Conservation (phyloP, 2,888 invertebrate genomes). For the Perdita meconis region DNA sequence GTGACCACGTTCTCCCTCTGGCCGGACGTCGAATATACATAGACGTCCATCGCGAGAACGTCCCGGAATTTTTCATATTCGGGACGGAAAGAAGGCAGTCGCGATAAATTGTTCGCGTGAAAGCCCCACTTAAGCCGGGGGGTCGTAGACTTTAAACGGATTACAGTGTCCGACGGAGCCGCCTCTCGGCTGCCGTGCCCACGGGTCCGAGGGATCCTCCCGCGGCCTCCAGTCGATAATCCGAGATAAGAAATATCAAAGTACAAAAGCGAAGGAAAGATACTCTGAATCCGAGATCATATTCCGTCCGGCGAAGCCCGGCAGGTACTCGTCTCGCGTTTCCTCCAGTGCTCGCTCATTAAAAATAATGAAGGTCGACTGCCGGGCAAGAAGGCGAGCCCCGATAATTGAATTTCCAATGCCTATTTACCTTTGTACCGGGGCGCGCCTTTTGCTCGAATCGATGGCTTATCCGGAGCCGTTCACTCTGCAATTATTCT, state of each 20-base stretch:
- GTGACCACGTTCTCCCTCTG: no score
- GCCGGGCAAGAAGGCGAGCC: slow-evolving; percentile 41
- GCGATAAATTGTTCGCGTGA: slow-evolving; percentile 46
- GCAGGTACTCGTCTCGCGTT: slow-evolving; percentile 46
- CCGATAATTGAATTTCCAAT: slow-evolving; percentile 72
- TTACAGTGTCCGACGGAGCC: slow-evolving; percentile 37
- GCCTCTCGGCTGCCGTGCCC: neutral
- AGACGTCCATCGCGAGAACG: slow-evolving; percentile 16
- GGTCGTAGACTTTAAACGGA: slow-evolving; percentile 46
- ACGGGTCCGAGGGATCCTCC: slow-evolving; percentile 22
- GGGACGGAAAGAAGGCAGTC: slow-evolving; percentile 3
- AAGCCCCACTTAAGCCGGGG: slow-evolving; percentile 43
- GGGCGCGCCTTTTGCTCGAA: slow-evolving; percentile 14
- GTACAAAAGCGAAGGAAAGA: slow-evolving; percentile 41
- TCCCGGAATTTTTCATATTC: slow-evolving; percentile 21
- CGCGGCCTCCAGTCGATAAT: slow-evolving; percentile 47
- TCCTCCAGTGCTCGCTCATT: slow-evolving; percentile 67
- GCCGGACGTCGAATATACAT: no score
- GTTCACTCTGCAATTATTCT: slow-evolving; percentile 34
- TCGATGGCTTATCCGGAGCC: slow-evolving; percentile 46
- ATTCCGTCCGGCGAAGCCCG: slow-evolving; percentile 35
- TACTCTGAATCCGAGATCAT: slow-evolving; percentile 56
- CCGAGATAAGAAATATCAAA: slow-evolving; percentile 58
- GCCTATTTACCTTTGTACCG: slow-evolving; percentile 68
- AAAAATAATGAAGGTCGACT: slow-evolving; percentile 71